Conservation (phyloP, 1,140 invertebrate genomes). For the Drosophila malerkotliana region DNA sequence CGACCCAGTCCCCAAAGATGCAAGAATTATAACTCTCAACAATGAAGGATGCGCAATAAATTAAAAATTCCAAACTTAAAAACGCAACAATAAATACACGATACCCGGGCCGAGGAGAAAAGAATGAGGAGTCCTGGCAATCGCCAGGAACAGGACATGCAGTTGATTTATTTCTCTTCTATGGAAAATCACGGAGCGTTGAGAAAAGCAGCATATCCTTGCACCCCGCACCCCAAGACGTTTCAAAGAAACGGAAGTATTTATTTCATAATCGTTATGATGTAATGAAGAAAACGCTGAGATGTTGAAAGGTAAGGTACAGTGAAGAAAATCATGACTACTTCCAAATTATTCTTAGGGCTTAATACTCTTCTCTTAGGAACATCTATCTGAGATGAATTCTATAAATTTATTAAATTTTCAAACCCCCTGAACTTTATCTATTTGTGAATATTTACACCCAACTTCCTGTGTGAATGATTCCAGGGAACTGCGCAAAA, state of each 20-base stretch:
- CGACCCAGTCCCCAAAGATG: conserved; percentile 42
- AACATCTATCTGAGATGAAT: too few relatives aligned
- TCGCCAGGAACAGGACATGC: conserved; percentile 69
- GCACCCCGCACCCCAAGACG: conserved; percentile 20
- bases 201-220: conserved; percentile 25
- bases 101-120: conserved; percentile 23
- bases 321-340: conserved; percentile 10
- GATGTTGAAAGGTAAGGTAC: conserved; percentile 14
- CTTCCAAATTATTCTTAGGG: not conserved
- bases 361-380: not conserved
- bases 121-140: conserved; percentile 34
- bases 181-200: conserved; percentile 53
- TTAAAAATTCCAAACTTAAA: conserved; percentile 82
- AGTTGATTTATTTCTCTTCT: conserved; percentile 72
- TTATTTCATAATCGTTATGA: conserved; percentile 79
- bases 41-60: conserved; percentile 78
- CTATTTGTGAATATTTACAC: not conserved
- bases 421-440: too few relatives aligned
- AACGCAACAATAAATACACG: conserved; percentile 78
- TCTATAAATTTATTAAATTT: too few relatives aligned
- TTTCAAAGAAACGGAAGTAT: conserved; percentile 72
- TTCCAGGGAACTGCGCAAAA: conserved; percentile 30
- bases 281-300: conserved; percentile 63
- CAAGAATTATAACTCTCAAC: conserved; percentile 75
- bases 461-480: conserved; percentile 41